phyloP scores from a whole-genome alignment of 2,888 invertebrate genomes.

The Troides aeacus region DNA sequence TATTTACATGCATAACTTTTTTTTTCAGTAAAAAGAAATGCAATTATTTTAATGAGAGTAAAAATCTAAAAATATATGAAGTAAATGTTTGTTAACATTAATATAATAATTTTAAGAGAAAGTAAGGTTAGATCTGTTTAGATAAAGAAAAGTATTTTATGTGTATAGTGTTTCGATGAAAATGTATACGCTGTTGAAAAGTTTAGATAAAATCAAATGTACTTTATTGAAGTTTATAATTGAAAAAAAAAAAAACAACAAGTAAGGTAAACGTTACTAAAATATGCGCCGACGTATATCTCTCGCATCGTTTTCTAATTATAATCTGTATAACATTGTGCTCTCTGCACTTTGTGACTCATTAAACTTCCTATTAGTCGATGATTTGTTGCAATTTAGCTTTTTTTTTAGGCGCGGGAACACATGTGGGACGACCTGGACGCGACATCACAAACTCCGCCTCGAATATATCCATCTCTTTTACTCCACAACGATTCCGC shows the following conservation, averaged over 20 bases:
- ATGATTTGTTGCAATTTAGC: constrained; percentile 52
- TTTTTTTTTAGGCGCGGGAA: constrained; percentile 40
- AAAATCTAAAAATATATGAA: neutral
- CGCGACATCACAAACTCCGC: constrained; percentile 48
- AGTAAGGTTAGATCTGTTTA: constrained; percentile 12
- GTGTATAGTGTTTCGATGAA: constrained; percentile 1
- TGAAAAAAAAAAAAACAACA: neutral
- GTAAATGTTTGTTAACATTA: neutral
- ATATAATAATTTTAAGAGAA: too few species aligned
- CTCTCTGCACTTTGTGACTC: constrained; percentile 36
- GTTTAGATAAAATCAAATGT: constrained; percentile 4
- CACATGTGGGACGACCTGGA: constrained; percentile 52
- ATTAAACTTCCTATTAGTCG: constrained; percentile 52
- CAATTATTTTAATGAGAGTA: neutral
- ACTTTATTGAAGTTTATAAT: neutral
- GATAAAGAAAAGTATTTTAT: constrained; percentile 2
- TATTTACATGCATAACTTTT: too few species aligned
- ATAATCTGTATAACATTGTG: constrained; percentile 31
- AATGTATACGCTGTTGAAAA: constrained; percentile 7
- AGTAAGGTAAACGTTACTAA: neutral
- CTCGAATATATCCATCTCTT: constrained; percentile 44
- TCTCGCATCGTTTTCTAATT: constrained; percentile 17
- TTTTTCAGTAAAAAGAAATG: too few species aligned
- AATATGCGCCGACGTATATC: constrained; percentile 11
- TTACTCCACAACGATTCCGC: constrained; percentile 31